Percentiles rank a stretch among this genome's conserved stretches.
These are phyloP conservation scores for Hofmannophila pseudospretella DNA, from an alignment of 2,888 invertebrate species.

Conservation along the genomic window DNA sequence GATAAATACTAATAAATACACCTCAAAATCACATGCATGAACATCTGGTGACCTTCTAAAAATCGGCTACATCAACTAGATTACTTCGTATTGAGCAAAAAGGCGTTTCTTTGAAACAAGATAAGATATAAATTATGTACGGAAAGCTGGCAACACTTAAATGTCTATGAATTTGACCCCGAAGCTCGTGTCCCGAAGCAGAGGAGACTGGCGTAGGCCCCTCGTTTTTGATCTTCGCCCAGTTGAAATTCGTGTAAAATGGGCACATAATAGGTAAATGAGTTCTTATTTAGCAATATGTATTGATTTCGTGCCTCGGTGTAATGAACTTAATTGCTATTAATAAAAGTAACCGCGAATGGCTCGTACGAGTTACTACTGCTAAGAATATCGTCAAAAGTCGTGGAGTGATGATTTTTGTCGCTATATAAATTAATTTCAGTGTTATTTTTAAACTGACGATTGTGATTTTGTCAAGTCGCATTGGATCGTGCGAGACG, in stretches of 20 bases:
- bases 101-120: constrained; percentile 3
- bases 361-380: constrained; percentile 49
- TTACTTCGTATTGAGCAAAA: not conserved
- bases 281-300: constrained; percentile 29
- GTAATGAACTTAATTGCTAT: constrained; percentile 23
- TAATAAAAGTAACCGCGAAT: constrained; percentile 56
- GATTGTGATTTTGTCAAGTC: constrained; percentile 28
- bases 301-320: not conserved
- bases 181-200: constrained; percentile 74
- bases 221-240: constrained; percentile 70
- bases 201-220: constrained; percentile 72
- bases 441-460: constrained; percentile 52
- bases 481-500: constrained; percentile 21
- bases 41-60: not conserved
- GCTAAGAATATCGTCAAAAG: constrained; percentile 73
- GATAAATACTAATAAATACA: constrained; percentile 6
- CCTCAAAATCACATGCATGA: constrained; percentile 7
- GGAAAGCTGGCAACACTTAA: constrained; percentile 57
- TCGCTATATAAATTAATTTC: constrained; percentile 50
- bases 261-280: constrained; percentile 77
- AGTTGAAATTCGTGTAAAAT: constrained; percentile 70
- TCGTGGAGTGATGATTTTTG: constrained; percentile 62
- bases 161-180: constrained; percentile 78
- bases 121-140: constrained; percentile 6
- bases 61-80: not conserved